These are phyloP conservation scores for Rhynchonycteris naso DNA, from an alignment of 2,797 vertebrate genomes.

Conservation along the genomic window DNA sequence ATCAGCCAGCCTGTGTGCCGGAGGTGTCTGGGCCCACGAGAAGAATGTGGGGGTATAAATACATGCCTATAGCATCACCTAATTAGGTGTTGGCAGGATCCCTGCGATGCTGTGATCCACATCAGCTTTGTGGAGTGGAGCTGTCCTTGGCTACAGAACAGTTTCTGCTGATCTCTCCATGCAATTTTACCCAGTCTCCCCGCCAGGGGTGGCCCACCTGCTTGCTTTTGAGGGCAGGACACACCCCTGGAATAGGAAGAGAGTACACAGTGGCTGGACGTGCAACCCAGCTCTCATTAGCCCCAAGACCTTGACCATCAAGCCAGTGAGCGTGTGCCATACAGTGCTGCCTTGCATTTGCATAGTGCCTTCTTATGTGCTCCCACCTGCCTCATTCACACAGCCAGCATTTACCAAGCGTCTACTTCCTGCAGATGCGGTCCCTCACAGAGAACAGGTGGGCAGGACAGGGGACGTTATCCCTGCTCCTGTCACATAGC, in stretches of 20 bases:
- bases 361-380: not conserved
- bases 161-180: not conserved
- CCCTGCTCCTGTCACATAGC: not conserved
- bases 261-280: not conserved
- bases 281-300: not conserved
- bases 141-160: not conserved
- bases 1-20: not conserved
- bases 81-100: not conserved
- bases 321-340: accelerated
- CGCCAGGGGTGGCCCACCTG: not conserved
- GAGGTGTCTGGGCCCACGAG: not conserved
- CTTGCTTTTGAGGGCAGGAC: not conserved
- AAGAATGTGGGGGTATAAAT: not conserved
- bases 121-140: not conserved
- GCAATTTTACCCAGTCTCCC: not conserved
- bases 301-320: not conserved
- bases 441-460: not conserved
- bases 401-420: not conserved
- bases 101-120: not conserved
- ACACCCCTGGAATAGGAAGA: not conserved
- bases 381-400: not conserved
- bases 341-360: accelerated
- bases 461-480: not conserved
- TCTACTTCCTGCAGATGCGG: not conserved
- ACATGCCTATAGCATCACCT: not conserved